These are phyloP conservation scores for Pristiophorus japonicus DNA, from an alignment of 2,113 vertebrate genomes.

Conservation along the genomic window DNA sequence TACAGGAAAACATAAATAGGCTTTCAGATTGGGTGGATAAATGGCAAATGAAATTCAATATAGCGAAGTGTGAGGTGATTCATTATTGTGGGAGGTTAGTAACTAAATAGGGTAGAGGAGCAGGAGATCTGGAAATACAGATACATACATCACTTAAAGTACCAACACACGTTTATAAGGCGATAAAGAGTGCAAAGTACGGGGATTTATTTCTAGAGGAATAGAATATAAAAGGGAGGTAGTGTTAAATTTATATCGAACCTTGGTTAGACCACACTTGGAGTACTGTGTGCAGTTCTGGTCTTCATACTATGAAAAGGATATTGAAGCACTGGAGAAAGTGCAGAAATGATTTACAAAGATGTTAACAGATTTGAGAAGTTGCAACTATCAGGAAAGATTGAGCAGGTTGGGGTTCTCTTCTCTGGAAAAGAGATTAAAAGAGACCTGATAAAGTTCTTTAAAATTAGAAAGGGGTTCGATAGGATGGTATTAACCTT, in stretches of 20 bases:
- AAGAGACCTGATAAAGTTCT: too few species aligned
- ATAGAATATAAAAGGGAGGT: background rate
- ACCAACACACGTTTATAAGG: background rate
- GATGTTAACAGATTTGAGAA: background rate
- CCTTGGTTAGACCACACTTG: background rate
- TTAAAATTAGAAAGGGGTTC: background rate
- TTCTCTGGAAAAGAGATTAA: background rate
- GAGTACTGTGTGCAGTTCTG: background rate
- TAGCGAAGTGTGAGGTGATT: background rate
- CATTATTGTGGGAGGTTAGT: background rate
- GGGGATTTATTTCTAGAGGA: background rate
- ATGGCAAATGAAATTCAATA: background rate
- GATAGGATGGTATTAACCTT: too few species aligned
- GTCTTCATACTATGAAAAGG: background rate
- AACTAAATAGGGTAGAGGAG: background rate
- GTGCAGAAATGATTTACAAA: background rate
- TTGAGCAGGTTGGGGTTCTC: background rate
- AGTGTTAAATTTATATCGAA: background rate
- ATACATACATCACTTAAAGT: background rate
- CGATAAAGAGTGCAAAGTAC: background rate
- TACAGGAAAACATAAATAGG: background rate
- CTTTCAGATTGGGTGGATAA: background rate
- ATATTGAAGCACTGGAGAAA: background rate
- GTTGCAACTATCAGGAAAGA: background rate
- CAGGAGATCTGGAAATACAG: too few species aligned